Percentiles rank a stretch among this genome's conserved stretches.
phyloP scores from a whole-genome alignment of 2,888 invertebrate genomes.

The Hypercompe scribonia region DNA sequence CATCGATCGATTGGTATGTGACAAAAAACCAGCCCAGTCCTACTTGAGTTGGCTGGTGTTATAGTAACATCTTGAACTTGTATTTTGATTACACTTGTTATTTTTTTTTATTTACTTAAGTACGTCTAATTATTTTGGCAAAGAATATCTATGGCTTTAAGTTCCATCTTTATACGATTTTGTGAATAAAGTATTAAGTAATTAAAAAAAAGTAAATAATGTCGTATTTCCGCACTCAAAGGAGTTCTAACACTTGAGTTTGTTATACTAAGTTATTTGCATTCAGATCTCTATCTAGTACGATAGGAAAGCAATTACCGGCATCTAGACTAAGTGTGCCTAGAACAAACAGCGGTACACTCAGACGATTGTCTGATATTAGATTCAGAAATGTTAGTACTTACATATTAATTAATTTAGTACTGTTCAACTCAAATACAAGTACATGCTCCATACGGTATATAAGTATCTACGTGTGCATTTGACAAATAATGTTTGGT shows the following conservation, averaged over 20 bases:
- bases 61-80: no score
- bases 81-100: no score
- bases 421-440: constrained; percentile 53
- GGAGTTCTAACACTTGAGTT: not conserved
- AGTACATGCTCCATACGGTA: constrained; percentile 21
- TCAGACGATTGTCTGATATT: constrained; percentile 46
- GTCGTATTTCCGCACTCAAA: not conserved
- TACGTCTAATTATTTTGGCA: no score
- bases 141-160: no score
- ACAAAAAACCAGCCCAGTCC: no score
- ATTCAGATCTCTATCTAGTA: constrained; percentile 31
- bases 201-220: not conserved
- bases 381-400: constrained; percentile 48
- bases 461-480: constrained; percentile 25
- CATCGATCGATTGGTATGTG: no score
- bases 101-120: no score
- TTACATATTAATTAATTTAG: constrained; percentile 63
- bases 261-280: constrained; percentile 21
- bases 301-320: constrained; percentile 56
- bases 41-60: no score
- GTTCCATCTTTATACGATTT: no score
- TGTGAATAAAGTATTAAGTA: no score
- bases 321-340: constrained; percentile 51
- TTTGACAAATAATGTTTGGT: constrained; percentile 45
- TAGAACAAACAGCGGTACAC: constrained; percentile 47